Conservation (phyloP, 1,140 invertebrate species). For the Pseudomyrmex gracilis region DNA sequence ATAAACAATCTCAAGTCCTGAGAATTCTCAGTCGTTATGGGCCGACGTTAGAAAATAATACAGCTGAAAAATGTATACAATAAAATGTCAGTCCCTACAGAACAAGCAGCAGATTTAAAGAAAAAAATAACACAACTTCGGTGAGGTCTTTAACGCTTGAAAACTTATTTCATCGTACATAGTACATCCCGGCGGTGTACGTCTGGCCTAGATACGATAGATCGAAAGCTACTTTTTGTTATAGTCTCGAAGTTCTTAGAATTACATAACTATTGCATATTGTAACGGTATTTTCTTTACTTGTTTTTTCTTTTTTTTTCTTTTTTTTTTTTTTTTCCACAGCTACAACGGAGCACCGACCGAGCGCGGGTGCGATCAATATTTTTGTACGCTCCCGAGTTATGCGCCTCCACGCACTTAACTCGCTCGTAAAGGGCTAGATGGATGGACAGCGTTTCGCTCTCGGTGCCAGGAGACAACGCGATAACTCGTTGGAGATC, state of each 20-base stretch:
- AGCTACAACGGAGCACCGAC: too few relatives aligned
- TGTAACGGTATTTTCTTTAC: conserved; percentile 16
- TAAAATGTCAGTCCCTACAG: too few relatives aligned
- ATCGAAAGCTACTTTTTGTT: background rate
- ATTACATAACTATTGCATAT: conserved; percentile 33
- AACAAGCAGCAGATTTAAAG: too few relatives aligned
- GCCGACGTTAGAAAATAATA: too few relatives aligned
- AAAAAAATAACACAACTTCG: too few relatives aligned
- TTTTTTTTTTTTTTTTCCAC: too few relatives aligned
- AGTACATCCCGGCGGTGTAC: background rate
- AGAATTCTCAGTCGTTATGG: too few relatives aligned
- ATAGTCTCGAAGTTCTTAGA: background rate
- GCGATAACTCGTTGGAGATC: conserved; percentile 50
- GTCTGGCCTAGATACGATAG: background rate
- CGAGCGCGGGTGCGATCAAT: conserved; percentile 42
- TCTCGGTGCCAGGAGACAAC: conserved; percentile 32
- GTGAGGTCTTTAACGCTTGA: background rate
- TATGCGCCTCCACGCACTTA: conserved; percentile 52
- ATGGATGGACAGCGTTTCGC: conserved; percentile 37
- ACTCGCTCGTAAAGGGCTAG: conserved; percentile 25
- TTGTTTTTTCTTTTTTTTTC: conserved; percentile 27
- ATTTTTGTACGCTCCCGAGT: conserved; percentile 52
- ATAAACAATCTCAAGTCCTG: too few relatives aligned
- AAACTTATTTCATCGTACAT: background rate
- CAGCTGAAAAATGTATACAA: too few relatives aligned